Percentiles rank a stretch among this genome's conserved stretches.
Conservation (phyloP, 2,113 vertebrate species). For the Ibidorhyncha struthersii region DNA sequence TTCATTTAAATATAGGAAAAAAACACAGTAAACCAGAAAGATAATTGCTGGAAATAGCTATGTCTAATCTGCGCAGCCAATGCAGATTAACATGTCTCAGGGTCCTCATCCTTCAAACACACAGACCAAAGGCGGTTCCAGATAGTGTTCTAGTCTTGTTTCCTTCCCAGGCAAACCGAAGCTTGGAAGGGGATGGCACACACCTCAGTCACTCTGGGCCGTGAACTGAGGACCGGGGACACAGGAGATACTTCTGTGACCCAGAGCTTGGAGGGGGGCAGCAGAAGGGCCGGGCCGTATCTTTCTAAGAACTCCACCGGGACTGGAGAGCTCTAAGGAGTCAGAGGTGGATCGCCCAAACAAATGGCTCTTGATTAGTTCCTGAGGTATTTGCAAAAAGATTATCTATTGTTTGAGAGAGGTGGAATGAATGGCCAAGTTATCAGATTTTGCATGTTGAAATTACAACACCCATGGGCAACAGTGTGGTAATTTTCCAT, state of each 20-base stretch:
- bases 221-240: background rate
- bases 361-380: background rate
- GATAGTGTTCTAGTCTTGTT: background rate
- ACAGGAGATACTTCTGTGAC: background rate
- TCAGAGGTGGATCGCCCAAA: background rate
- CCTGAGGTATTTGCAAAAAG: background rate
- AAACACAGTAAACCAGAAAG: background rate
- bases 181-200: background rate
- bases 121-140: background rate
- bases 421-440: background rate
- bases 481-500: background rate
- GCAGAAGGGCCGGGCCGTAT: background rate
- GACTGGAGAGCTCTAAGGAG: background rate
- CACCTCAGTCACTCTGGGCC: rapidly evolving
- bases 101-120: background rate
- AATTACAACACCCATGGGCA: background rate
- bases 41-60: background rate
- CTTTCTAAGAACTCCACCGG: background rate
- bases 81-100: background rate
- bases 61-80: background rate
- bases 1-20: background rate
- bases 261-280: background rate
- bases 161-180: background rate
- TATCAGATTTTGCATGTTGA: background rate
- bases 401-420: background rate